phyloP scores from a whole-genome alignment of 2,113 vertebrate species.

The Manacus vitellinus region DNA sequence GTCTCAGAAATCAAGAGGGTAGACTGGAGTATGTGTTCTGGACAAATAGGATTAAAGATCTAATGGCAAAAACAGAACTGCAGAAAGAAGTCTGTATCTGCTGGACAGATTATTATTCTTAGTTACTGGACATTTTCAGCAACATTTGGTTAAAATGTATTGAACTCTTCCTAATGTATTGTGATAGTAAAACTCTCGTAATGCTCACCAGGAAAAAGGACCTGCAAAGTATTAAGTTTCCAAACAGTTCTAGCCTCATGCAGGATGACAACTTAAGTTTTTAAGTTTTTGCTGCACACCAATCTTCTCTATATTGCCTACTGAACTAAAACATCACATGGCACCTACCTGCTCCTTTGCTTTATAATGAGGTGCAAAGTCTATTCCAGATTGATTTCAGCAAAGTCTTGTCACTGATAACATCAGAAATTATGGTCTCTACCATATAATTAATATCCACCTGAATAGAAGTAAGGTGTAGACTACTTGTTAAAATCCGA shows the following conservation, averaged over 20 bases:
- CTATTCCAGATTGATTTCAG: neutral
- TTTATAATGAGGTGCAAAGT: neutral
- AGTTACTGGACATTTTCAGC: neutral
- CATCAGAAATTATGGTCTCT: neutral
- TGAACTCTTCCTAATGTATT: neutral
- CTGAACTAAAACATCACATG: neutral
- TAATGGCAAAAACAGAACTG: constrained; percentile 15
- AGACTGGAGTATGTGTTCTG: neutral
- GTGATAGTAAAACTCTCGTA: neutral
- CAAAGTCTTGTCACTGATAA: neutral
- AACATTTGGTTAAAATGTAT: neutral
- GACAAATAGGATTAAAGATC: neutral
- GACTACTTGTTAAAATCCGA: neutral
- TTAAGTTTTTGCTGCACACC: neutral
- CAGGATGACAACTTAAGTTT: neutral
- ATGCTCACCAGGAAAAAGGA: neutral
- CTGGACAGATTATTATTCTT: neutral
- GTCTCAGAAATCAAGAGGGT: neutral
- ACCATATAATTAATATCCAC: neutral
- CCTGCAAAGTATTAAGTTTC: neutral
- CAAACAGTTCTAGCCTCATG: neutral
- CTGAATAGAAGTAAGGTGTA: neutral
- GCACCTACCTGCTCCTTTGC: neutral
- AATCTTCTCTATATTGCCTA: neutral
- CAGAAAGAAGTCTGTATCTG: neutral